Percentiles rank a stretch among this genome's conserved stretches.
These are phyloP conservation scores for Phania funesta DNA, from an alignment of 2,888 invertebrate species.

Conservation along the genomic window DNA sequence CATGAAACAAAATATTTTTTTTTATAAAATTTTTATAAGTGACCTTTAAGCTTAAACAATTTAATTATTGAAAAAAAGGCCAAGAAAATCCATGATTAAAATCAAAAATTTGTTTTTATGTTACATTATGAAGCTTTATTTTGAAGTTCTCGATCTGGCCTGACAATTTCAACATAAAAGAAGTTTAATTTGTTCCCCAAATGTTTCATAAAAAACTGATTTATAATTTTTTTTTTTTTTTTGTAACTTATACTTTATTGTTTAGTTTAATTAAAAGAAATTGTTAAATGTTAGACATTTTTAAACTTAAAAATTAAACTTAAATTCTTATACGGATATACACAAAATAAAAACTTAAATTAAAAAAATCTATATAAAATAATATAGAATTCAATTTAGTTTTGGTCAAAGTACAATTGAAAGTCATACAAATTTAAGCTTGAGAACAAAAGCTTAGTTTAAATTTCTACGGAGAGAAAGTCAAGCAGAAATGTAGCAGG, in stretches of 20 bases:
- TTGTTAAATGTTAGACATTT: slow-evolving; percentile 53
- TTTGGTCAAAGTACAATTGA: neutral
- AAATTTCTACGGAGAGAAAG: slow-evolving; percentile 16
- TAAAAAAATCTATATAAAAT: neutral
- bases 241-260: neutral
- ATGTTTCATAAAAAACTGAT: no score
- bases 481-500: neutral
- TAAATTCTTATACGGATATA: neutral
- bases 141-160: no score
- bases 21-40: no score
- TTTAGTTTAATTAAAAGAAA: neutral
- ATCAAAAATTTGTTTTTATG: no score
- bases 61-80: no score
- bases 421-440: neutral
- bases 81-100: no score
- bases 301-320: neutral
- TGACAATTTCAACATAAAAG: no score
- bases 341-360: neutral
- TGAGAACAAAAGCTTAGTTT: slow-evolving; percentile 12
- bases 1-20: no score
- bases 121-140: no score
- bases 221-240: neutral
- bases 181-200: no score
- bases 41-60: no score
- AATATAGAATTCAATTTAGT: neutral